Evolutionary conservation across 2,113 vertebrate species (phyloP), one percentile per base, ranked within the genome.

Genomic region (Acrocephalus arundinaceus): DNA sequence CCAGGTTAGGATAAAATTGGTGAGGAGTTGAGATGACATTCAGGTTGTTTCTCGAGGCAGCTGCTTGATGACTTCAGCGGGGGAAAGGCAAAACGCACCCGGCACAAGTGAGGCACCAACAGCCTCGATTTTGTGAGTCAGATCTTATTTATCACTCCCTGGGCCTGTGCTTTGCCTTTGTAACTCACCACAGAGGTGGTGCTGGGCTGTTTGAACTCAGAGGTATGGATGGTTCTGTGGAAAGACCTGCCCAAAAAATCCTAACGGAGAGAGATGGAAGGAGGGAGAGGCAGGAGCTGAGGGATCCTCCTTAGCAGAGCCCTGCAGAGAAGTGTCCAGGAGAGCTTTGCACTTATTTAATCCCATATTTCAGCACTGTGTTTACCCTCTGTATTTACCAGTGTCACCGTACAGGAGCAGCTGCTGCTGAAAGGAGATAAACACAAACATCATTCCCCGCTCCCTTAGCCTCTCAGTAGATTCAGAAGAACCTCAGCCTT

Each of bases 381-480:
- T 58, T 59, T 59, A 52, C 19, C 0, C 51, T 28, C 31, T 57
- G n/a, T 15, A 24, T 58, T 59, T 59, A 52, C 19, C 0, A 0
- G 28, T 33, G 37, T n/a, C 52, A 66, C 31, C 4, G 0, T 23
- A 21, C 54, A 92, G 15, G n/a, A 72, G 23, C 52, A 72, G 58
- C 37, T 71, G 61, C 12, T 68, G 43, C 33, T 55, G 25, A 30
- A 87, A 79, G 61, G 30, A 82, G 30, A 72, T 13, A 58, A 75
- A 57, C 10, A 87, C 13, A 35, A 80, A 43, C 54, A 65, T 33
- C 18, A 27, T 20, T 27, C 5, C 2, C 13, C 5, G 10, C 4
- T 27, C 8, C 31, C n/a, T 27, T 3, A 0, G 13, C 27, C 17
- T 17, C 46, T 63, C 10, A 5, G 7, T 11, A 87, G 33, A 46